These are phyloP conservation scores for Leptoclinus maculatus DNA, from an alignment of 2,797 vertebrate species.

Conservation along the genomic window DNA sequence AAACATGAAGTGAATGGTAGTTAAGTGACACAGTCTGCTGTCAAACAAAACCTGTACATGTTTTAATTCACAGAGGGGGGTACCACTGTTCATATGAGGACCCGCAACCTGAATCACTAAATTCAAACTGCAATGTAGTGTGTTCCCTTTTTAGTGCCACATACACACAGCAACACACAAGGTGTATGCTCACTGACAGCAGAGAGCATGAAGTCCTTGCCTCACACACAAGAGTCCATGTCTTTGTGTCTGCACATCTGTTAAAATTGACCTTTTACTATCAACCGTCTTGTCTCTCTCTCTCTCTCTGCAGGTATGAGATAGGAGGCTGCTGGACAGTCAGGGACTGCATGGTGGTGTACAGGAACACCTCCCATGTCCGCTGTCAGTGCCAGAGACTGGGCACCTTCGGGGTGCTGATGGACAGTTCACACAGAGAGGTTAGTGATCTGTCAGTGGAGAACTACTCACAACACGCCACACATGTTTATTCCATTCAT, in stretches of 20 bases:
- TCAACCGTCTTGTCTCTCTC: neutral
- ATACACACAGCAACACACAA: neutral
- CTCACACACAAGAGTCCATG: neutral
- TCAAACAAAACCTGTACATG: neutral
- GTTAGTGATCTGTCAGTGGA: slow-evolving; percentile 72
- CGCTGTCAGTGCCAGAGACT: slow-evolving; percentile 96
- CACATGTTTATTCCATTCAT: neutral
- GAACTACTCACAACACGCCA: neutral
- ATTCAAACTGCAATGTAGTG: neutral
- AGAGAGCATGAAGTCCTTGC: neutral
- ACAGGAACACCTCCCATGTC: slow-evolving; percentile 94
- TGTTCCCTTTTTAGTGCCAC: neutral
- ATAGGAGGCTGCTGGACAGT: slow-evolving; percentile 93
- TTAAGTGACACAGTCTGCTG: neutral
- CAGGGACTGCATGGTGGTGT: slow-evolving; percentile 94
- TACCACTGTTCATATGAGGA: neutral
- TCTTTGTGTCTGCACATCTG: neutral
- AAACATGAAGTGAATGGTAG: neutral
- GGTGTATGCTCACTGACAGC: neutral
- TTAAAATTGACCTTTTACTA: neutral
- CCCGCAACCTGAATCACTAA: neutral
- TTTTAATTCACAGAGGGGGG: neutral
- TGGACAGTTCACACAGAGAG: slow-evolving; percentile 99
- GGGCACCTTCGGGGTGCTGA: slow-evolving; percentile 95
- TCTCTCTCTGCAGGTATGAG: slow-evolving; percentile 59